Evolutionary conservation across 2,888 invertebrate genomes (phyloP).

Genomic region (Sesia apiformis): DNA sequence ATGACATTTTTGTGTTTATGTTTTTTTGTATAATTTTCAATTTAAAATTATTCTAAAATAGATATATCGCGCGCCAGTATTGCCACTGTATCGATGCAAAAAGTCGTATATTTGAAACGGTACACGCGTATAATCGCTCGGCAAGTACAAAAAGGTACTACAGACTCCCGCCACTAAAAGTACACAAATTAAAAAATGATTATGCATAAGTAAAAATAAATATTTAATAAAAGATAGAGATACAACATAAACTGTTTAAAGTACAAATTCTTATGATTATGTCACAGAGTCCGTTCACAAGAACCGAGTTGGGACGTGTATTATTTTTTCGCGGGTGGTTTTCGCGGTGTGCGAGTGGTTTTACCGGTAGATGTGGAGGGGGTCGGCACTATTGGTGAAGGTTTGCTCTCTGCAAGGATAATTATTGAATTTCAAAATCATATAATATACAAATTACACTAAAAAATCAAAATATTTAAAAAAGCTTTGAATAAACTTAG

Average conservation of each 20-base stretch:
- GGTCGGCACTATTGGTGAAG: conserved; percentile 48
- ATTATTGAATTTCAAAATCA: not conserved
- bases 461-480: too few species aligned
- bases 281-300: conserved; percentile 12
- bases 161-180: not conserved
- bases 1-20: too few species aligned
- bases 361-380: conserved; percentile 67
- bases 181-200: not conserved
- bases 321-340: conserved; percentile 63
- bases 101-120: too few species aligned
- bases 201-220: conserved; percentile 10
- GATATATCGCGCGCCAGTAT: too few species aligned
- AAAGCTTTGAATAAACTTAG: too few species aligned
- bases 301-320: conserved; percentile 15
- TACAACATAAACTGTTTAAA: conserved; percentile 3
- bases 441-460: too few species aligned
- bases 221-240: conserved; percentile 7
- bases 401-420: conserved; percentile 39
- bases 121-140: too few species aligned
- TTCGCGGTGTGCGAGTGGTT: conserved; percentile 58
- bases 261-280: conserved; percentile 9
- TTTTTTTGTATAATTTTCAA: too few species aligned
- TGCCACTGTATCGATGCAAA: too few species aligned
- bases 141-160: not conserved
- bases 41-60: too few species aligned